Base-by-base conservation (phyloP, 30 jellyfish, hydroid and myxozoan genomes). In the Catostylus mosaicus region DNA sequence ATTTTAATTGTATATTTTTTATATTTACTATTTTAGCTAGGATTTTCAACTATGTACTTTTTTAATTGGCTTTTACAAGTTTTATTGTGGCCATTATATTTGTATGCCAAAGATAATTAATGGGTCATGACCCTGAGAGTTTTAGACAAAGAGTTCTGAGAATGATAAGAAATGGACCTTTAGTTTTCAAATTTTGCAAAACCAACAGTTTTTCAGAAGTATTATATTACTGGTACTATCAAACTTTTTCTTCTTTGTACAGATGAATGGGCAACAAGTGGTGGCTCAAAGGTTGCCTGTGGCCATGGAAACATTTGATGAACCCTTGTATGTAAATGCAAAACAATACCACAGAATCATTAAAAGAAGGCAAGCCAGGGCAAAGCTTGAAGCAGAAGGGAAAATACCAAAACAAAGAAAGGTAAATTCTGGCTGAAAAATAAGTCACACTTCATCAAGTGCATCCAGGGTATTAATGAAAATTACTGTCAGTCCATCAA, bases 261-360 rank as follows among this genome's bases (percentile, higher is more conserved):
- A 94, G 99, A 73, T 94, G 92, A 94, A 94, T 75, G 99, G 99
- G 14, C 99, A 94, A 48, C 99, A 94, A 75, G 97, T 94, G 37
- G 38, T 94, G 31, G 99, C 99, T 11, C 99, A 94, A 50, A 51
- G 99, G 35, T 30, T 94, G 52, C 99, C 99, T 22, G 99, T 94
- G 29, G 82, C 99, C 16, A 85, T 94, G 95, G 99, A 94, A 73
- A 67, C 99, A 56, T 88, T 94, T 45, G 99, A 94, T 88, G 99
- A 94, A 62, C 99, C 99, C 43, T 75, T 94, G 30, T 94, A 94
- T 88, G 99, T 94, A 3, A 94, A 94, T 84, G 99, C 99, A 0
- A 94, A 94, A 52, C 99, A 94, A 40, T 94, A 94, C 52, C 99
- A 94, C 85, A 62, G 99, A 33, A 94, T 94, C 20, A 94, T 94